Evolutionary conservation across 1,140 invertebrate species (phyloP), one percentile per base, ranked within the genome.

Genomic region (Oryctes rhinoceros): DNA sequence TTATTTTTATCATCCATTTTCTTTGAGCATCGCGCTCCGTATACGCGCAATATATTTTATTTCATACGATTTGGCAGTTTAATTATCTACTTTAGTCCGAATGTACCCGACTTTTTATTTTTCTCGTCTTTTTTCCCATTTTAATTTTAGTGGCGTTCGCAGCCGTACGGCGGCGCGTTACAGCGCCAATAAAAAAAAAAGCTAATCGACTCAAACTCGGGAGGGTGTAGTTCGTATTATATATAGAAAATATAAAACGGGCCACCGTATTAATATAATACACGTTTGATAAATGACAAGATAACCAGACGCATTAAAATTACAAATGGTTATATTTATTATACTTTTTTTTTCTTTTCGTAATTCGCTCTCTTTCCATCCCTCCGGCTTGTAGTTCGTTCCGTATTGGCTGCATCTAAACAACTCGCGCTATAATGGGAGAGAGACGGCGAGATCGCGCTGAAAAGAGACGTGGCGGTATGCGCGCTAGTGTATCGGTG

Each of bases 201-300:
- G 30, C 65, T 67, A 67, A 67, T 67, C 65, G 18, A 24, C 18
- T 67, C 30, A 24, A 7, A 24, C 65, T 67, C 20, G 65, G 65
- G 18, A 67, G 65, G 65, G 65, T 67, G 65, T 67, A 67, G 65
- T 67, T 35, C 65, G 65, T 67, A 30, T 35, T 20, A 62, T 67
- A 30, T 67, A 67, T 35, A 67, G 65, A 24, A 67, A 10, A 30
- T 35, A 35, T 67, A 67, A 53, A 53, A 53, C 49, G 49, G 13
- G 49, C 49, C 4, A 53, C 49, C 49, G 65, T 67, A 67, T 67
- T 76, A 80, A 80, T 80, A 76, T 80, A 80, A 76, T 81, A 81
- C 77, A 67, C 18, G 80, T 82, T 78, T 83, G 79, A 82, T 81
- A 82, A 82, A 83, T 83, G 81, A 80, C 77, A 44, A 82, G 81